These are phyloP conservation scores for Pyrochroa serraticornis DNA, from an alignment of 2,888 invertebrate genomes.

Conservation along the genomic window DNA sequence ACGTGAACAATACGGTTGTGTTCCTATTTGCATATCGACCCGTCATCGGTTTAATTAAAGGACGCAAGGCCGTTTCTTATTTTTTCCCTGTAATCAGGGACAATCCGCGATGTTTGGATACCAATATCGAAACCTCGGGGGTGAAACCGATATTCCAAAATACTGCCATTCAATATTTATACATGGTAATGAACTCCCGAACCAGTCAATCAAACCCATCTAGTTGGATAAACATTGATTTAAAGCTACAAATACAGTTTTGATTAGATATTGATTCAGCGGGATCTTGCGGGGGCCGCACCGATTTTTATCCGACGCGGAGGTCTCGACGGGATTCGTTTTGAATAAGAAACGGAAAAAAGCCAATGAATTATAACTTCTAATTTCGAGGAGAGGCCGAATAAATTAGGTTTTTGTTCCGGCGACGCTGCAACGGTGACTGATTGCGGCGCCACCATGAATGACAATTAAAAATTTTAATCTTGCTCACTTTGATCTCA, in stretches of 20 bases:
- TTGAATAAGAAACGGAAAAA: constrained; percentile 39
- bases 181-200: constrained; percentile 46
- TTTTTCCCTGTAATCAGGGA: neutral
- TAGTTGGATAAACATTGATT: constrained; percentile 49
- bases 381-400: constrained; percentile 35
- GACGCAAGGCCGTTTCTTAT: constrained; percentile 2
- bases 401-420: constrained; percentile 40
- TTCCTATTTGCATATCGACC: constrained; percentile 29
- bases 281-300: constrained; percentile 16
- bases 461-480: constrained; percentile 49
- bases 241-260: constrained; percentile 48
- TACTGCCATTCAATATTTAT: constrained; percentile 44
- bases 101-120: neutral
- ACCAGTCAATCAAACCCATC: constrained; percentile 47
- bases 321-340: constrained; percentile 29
- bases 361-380: constrained; percentile 42
- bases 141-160: constrained; percentile 23
- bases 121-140: neutral
- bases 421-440: constrained; percentile 30
- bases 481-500: constrained; percentile 21
- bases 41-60: constrained; percentile 21
- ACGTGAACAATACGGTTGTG: constrained; percentile 30
- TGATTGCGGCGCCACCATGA: constrained; percentile 44
- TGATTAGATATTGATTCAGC: constrained; percentile 48
- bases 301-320: constrained; percentile 14